A percentile compares a stretch with the other conserved stretches of the same genome.
Evolutionary conservation across 2,113 vertebrate genomes (phyloP).

Genomic region (human (Homo sapiens)): DNA sequence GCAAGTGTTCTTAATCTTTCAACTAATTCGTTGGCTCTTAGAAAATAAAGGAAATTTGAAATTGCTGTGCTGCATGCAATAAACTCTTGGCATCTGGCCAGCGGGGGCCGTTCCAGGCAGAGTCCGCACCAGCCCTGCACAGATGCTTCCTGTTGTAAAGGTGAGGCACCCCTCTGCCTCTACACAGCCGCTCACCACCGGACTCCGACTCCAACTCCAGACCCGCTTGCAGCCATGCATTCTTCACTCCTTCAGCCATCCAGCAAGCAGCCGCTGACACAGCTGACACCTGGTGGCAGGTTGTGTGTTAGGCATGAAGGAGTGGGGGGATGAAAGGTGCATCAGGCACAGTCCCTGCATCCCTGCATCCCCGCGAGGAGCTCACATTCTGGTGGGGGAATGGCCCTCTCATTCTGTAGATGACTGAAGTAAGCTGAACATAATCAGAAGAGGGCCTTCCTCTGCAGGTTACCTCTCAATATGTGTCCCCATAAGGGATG

Average conservation of each 20-base stretch:
- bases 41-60: conserved; percentile 64
- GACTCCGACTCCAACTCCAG: background rate
- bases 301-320: background rate
- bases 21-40: conserved; percentile 53
- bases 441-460: background rate
- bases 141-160: background rate
- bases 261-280: background rate
- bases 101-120: background rate
- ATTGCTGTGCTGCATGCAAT: conserved; percentile 29
- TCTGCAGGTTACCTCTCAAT: background rate
- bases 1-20: conserved; percentile 65
- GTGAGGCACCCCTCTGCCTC: background rate
- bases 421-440: background rate
- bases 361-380: background rate
- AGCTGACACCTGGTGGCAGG: background rate
- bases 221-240: background rate
- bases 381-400: background rate
- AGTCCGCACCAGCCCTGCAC: background rate
- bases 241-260: background rate
- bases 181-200: background rate
- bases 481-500: background rate
- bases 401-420: background rate
- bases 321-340: background rate
- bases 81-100: conserved; percentile 21
- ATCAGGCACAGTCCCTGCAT: background rate